Evolutionary conservation across 2,113 vertebrate species (phyloP), one percentile per base, ranked within the genome.

Genomic region (Promerops cafer): DNA sequence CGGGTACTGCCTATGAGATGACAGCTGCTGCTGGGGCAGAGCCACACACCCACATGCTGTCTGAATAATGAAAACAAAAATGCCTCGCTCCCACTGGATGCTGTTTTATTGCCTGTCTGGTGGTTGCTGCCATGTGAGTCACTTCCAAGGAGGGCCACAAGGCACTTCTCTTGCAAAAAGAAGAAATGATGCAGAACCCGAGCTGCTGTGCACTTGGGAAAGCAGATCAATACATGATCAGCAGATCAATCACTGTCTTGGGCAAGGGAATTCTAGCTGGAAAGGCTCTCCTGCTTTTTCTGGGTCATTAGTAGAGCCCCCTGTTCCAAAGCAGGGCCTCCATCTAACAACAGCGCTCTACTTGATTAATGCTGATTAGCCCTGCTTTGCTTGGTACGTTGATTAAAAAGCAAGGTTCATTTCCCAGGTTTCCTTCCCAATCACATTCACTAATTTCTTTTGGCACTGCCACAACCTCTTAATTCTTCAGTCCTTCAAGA

Each of bases 361-460:
- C 88, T 94, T 98, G 97, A 98, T 98, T 97, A 98, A 91, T 94
- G 86, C 93, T 98, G 97, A 98, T 98, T 97, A 97, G 96, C 84
- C 87, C 61, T 86, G 91, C 80, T 93, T 96, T 95, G 82, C 93
- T 94, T 90, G 72, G 79, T 90, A 53, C 7, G 39, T 92, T 94
- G 94, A 97, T 97, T 96, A 96, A 96, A 96, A 96, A 93, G 84
- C 80, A 76, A 86, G 86, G 76, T 95, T 97, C 96, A 85, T 97
- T 96, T 96, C 95, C 95, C 92, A 92, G 89, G 91, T 96, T 97
- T 97, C 87, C 92, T 95, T 95, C 95, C 95, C 93, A 95, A 97
- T 96, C 93, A 96, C 86, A 94, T 95, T 90, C 90, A 93, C 72
- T 96, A 70, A 94, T 94, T 80, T 94, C 90, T 92, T 96, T 88